Evolutionary conservation across 2,888 invertebrate species (phyloP), one percentile per base, ranked within the genome.

Genomic region (Cephalotes varians): DNA sequence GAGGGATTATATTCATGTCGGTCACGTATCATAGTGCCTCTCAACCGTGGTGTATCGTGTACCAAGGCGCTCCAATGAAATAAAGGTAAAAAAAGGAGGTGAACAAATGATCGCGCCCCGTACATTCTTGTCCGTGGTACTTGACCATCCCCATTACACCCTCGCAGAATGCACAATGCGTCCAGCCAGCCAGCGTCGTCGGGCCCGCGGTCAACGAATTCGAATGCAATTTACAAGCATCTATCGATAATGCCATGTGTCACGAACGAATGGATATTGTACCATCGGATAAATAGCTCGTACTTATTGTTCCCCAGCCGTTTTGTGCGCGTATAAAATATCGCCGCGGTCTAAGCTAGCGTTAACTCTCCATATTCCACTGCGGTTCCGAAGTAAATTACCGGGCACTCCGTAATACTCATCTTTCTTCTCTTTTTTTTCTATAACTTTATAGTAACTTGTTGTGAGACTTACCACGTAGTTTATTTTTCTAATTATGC

Each of bases 1-100:
- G 77, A 54, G 40, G 72, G 62, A 56, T 80, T 84, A 83, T 86
- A 85, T 89, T 90, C 90, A 91, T 90, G 89, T 90, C 86, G 91
- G 90, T 91, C 91, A 91, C 91, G 90, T 91, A 88, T 91, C 88
- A 89, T 86, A 89, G 86, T 84, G 77, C 83, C 82, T 85, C 83
- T 88, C 86, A 83, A 80, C 81, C 81, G 73, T 85, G 87, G 81
- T 87, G 72, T 76, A 83, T 80, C 85, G 83, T 84, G 86, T 85
- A 86, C 87, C 88, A 88, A 89, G 87, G 88, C 86, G 85, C 67
- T 82, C 67, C 25, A 28, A 54, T 74, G 76, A 56, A 76, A 74
- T 51, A 81, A 76, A 64, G n/a, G 25, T 62, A 18, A 74, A 81
- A 76, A 76, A 64, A 6, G 15, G 18, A 54, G 40, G 56, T 6